These are phyloP conservation scores for Tuberolachnus salignus DNA, from an alignment of 2,888 invertebrate genomes.

Conservation along the genomic window DNA sequence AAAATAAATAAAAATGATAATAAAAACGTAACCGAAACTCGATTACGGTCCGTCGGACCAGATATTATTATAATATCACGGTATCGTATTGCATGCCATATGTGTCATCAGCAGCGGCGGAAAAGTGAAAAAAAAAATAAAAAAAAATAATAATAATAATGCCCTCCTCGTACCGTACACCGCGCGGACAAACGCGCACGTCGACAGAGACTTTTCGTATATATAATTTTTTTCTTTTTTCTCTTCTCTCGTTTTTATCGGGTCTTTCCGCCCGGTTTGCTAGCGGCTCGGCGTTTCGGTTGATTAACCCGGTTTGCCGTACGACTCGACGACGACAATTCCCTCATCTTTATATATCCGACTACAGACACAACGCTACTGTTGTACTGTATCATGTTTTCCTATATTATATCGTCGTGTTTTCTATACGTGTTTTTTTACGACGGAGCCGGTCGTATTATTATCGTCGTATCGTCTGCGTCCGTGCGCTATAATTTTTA, in stretches of 20 bases:
- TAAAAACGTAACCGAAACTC: conserved; percentile 12
- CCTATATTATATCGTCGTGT: background rate
- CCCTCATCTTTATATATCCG: background rate
- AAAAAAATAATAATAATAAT: background rate
- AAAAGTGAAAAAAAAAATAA: conserved; percentile 8
- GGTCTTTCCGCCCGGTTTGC: conserved; percentile 50
- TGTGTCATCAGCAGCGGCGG: conserved; percentile 9
- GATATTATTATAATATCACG: background rate
- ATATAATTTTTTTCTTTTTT: background rate
- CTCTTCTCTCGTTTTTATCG: conserved; percentile 22
- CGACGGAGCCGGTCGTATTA: background rate
- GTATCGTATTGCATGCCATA: conserved; percentile 36
- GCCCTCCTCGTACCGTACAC: background rate
- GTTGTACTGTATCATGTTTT: background rate
- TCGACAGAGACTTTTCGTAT: background rate
- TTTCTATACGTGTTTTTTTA: conserved; percentile 16
- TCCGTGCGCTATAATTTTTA: background rate
- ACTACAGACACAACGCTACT: background rate
- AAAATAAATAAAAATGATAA: too few species aligned
- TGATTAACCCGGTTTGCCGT: conserved; percentile 46
- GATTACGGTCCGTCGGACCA: conserved; percentile 21
- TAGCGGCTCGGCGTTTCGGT: conserved; percentile 26
- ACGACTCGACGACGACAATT: background rate
- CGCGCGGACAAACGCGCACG: background rate
- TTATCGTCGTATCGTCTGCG: background rate